phyloP scores from a whole-genome alignment of 2,113 vertebrate species.

The Lathamus discolor region DNA sequence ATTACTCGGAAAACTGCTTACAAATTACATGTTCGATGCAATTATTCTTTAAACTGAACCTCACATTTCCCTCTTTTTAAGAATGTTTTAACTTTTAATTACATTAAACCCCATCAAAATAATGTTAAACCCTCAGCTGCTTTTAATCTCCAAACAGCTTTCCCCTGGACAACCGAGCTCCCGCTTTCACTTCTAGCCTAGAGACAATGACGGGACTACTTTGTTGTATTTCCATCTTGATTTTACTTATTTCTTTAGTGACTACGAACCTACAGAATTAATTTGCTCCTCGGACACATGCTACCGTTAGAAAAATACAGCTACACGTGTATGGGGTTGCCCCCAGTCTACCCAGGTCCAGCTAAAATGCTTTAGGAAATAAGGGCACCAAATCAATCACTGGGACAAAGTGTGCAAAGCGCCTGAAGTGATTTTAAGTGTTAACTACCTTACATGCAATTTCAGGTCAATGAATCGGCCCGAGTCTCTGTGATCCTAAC shows the following conservation, averaged over 20 bases:
- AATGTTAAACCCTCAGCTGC: background rate
- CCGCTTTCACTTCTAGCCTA: background rate
- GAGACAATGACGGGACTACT: background rate
- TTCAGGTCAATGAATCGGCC: accelerated
- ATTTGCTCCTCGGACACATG: accelerated
- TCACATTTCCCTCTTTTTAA: background rate
- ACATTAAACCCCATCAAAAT: background rate
- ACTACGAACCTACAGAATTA: background rate
- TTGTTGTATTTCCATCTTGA: background rate
- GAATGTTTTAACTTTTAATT: background rate
- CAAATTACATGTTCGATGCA: background rate
- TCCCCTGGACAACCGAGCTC: background rate
- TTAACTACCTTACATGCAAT: accelerated
- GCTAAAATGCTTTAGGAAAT: background rate
- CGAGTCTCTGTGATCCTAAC: accelerated
- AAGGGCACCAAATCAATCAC: accelerated
- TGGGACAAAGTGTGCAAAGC: accelerated
- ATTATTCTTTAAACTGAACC: background rate
- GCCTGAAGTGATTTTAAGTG: accelerated
- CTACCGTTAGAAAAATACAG: background rate
- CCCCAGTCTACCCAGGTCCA: accelerated
- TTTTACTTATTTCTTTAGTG: background rate
- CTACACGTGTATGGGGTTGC: accelerated
- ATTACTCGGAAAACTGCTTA: conserved; percentile 8
- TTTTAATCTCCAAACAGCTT: background rate